These are phyloP conservation scores for Stenodera caucasica DNA, from an alignment of 2,888 invertebrate genomes.

Conservation along the genomic window DNA sequence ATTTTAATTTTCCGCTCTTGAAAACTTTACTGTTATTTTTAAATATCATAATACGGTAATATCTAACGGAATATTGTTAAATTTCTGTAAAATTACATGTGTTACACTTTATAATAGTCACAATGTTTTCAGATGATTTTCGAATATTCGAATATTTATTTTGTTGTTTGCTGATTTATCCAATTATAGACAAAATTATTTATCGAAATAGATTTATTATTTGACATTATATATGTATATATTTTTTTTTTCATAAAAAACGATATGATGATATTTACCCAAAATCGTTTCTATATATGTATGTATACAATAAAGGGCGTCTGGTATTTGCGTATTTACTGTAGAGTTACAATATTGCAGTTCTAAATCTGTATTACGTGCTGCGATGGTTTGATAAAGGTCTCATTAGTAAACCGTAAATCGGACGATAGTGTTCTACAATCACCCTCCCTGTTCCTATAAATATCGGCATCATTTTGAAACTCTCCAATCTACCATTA, in stretches of 20 bases:
- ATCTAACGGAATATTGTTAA: not conserved
- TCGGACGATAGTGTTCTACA: conserved; percentile 50
- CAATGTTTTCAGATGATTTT: not conserved
- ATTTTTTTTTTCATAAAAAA: not conserved
- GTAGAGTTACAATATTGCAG: conserved; percentile 51
- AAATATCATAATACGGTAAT: not conserved
- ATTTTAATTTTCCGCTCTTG: not conserved
- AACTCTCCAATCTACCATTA: conserved; percentile 18
- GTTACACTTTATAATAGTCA: not conserved
- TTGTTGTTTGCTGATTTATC: no score
- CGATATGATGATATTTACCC: conserved; percentile 21
- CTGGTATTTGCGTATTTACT: conserved; percentile 46
- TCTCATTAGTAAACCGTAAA: conserved; percentile 59
- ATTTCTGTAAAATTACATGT: not conserved
- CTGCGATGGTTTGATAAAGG: conserved; percentile 57
- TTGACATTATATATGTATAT: no score
- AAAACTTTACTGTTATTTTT: not conserved
- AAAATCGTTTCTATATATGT: conserved; percentile 12
- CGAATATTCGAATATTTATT: no score
- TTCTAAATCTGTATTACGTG: conserved; percentile 58
- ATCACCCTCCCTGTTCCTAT: conserved; percentile 38
- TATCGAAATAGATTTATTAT: no score
- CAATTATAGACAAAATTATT: no score
- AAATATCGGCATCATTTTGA: conserved; percentile 34
- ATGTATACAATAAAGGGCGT: conserved; percentile 25